These are phyloP conservation scores for Acanthosepion lycidas DNA, from an alignment of 2,888 invertebrate genomes.

Conservation along the genomic window DNA sequence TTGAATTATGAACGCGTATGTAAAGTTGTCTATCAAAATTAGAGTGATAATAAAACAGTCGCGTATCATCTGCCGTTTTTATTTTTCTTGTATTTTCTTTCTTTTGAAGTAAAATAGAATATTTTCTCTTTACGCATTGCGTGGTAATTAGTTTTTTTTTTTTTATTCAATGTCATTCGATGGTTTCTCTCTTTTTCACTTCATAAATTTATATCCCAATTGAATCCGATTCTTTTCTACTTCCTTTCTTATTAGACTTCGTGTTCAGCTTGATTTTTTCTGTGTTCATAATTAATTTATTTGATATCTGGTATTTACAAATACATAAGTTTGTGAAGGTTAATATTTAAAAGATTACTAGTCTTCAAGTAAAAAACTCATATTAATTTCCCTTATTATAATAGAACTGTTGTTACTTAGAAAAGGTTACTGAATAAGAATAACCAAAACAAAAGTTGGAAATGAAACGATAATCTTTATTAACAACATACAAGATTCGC, in stretches of 20 bases:
- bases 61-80: too few relatives aligned
- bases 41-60: too few relatives aligned
- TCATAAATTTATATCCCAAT: not conserved
- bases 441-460: too few relatives aligned
- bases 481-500: too few relatives aligned
- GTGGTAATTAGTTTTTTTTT: too few relatives aligned
- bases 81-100: too few relatives aligned
- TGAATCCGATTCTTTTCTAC: not conserved
- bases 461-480: too few relatives aligned
- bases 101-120: too few relatives aligned
- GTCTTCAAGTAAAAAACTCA: not conserved
- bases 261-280: not conserved
- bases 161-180: not conserved
- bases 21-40: too few relatives aligned
- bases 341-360: not conserved
- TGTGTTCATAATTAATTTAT: not conserved
- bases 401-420: not conserved
- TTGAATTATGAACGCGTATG: too few relatives aligned
- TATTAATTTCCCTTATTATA: not conserved
- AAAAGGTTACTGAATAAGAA: not conserved
- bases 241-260: not conserved
- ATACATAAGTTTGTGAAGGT: not conserved
- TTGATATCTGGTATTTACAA: not conserved
- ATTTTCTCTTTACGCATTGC: too few relatives aligned
- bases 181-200: not conserved